phyloP scores from a whole-genome alignment of 1,140 invertebrate genomes.

The Zaprionus taronus region DNA sequence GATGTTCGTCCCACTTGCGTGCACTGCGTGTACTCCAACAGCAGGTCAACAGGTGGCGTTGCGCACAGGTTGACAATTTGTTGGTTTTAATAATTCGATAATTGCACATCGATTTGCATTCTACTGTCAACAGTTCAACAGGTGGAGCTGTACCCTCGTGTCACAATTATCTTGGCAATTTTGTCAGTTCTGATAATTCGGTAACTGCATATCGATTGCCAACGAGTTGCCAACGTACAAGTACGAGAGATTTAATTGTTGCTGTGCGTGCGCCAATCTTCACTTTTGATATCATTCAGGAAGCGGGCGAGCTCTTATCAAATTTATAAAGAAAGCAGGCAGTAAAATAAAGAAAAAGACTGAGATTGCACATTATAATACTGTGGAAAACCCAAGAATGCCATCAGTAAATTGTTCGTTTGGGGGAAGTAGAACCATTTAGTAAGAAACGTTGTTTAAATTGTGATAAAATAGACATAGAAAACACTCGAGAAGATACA shows the following conservation, averaged over 20 bases:
- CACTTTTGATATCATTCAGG: neutral
- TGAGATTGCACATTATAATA: too few relatives aligned
- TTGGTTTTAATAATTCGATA: neutral
- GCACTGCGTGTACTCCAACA: neutral
- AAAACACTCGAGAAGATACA: neutral
- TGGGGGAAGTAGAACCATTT: neutral
- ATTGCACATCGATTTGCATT: neutral
- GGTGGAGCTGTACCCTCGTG: neutral
- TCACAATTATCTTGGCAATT: neutral
- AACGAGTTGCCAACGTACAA: neutral
- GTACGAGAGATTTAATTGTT: neutral
- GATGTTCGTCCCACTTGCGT: conserved; percentile 1
- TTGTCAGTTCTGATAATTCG: neutral
- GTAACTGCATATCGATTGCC: neutral
- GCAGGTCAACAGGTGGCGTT: conserved; percentile 1
- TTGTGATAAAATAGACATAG: neutral
- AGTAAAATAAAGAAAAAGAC: too few relatives aligned
- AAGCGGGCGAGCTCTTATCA: neutral
- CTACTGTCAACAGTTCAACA: neutral
- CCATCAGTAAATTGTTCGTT: neutral
- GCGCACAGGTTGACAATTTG: neutral
- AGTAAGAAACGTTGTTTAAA: neutral
- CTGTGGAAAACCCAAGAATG: neutral
- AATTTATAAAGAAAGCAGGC: neutral
- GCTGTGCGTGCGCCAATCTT: neutral